Base-by-base conservation (phyloP, 2,113 vertebrate genomes). In the Leptocoma aspasia region DNA sequence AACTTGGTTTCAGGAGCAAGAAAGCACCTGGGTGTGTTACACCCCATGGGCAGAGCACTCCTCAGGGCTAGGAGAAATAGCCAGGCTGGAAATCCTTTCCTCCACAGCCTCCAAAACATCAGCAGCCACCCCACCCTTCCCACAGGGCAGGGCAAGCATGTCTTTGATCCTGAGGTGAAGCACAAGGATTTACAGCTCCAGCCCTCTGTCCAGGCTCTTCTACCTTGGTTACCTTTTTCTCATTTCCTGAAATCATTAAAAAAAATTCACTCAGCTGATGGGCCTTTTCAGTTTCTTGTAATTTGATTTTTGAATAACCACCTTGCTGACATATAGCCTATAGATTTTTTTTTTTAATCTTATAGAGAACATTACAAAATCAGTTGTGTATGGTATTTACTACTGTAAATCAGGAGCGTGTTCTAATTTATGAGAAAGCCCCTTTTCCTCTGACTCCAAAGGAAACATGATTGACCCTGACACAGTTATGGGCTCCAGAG, bases 381-480 rank as follows among this genome's bases (percentile, higher is more conserved):
- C 82, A 86, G 80, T 80, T 89, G 53, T 21, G 79, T 66, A 52
- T 50, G 80, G 49, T 75, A 89, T 91, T 94, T 96, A 86, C 86
- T 37, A 17, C 64, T 81, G 69, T 27, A 92, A 92, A 86, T 78
- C 76, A 89, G 80, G 26, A 92, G 7, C 0, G 5, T 77, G 92
- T 42, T 92, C 49, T 79, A 45, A 96, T 96, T 96, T 86, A 84
- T 60, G 83, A 90, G 86, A 70, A 88, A 84, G 57, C 15, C 65
- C 85, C 57, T 92, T 92, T 95, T 56, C 54, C 60, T 95, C 72
- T 61, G 72, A 93, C 83, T 94, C 86, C 65, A 92, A 94, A 92
- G 57, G 92, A 94, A 95, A 82, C 65, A 47, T 89, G 92, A 96
- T 91, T 93, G 95, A 96, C 95, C 95, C 76, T 94, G 93, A 96